Evolutionary conservation across 2,113 vertebrate genomes (phyloP).

Genomic region (Balaenoptera acutorostrata): DNA sequence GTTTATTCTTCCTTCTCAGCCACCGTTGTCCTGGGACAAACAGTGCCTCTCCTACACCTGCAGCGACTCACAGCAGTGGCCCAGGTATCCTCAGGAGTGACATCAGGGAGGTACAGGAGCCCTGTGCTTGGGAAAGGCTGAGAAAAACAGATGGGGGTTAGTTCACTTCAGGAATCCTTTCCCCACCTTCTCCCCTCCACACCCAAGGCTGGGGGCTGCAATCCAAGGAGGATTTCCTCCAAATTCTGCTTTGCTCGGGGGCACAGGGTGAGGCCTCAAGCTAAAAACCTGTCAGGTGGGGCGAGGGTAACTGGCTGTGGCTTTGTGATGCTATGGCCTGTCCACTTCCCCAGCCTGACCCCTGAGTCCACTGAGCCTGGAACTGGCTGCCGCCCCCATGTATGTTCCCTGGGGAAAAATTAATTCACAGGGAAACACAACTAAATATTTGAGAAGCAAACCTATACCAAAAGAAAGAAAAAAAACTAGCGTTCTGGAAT

Average conservation of each 20-base stretch:
- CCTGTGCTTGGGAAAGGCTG: background rate
- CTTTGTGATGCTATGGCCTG: background rate
- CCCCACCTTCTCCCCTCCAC: background rate
- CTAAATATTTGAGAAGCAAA: background rate
- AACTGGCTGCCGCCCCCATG: background rate
- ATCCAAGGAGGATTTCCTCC: background rate
- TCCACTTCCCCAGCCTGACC: background rate
- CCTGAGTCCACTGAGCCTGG: background rate
- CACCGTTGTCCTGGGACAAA: background rate
- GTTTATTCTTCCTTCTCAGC: background rate
- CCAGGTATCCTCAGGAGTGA: background rate
- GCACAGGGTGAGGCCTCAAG: background rate
- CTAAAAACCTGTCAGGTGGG: background rate
- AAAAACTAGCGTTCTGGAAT: background rate
- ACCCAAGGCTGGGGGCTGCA: too few relatives aligned
- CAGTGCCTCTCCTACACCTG: background rate
- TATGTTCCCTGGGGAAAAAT: background rate
- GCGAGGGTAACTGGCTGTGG: background rate
- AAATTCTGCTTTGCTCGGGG: background rate
- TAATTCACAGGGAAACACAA: background rate
- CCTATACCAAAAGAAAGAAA: background rate
- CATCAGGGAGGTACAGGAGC: background rate
- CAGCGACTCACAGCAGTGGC: too few relatives aligned
- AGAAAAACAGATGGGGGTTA: background rate
- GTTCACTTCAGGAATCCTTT: background rate